Conservation (phyloP, 2,888 invertebrate species). For the Cephonodes hylas region DNA sequence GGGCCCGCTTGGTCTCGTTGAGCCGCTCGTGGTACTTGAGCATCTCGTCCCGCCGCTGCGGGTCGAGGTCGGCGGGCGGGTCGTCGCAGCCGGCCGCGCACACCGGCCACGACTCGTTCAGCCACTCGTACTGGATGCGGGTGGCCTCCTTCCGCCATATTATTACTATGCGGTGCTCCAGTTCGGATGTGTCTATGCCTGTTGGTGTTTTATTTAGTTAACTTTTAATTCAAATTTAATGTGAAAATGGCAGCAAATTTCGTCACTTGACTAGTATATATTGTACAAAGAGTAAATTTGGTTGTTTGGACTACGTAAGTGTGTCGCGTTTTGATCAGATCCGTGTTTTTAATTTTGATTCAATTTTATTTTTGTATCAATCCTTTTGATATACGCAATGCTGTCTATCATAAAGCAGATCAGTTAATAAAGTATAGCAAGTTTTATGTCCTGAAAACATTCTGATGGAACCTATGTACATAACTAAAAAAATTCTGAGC, state of each 20-base stretch:
- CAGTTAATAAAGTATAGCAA: background rate
- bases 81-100: slow-evolving; percentile 70
- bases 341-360: too few relatives aligned
- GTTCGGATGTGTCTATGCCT: slow-evolving; percentile 69
- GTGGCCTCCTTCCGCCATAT: slow-evolving; percentile 94
- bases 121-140: slow-evolving; percentile 95
- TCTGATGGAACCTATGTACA: too few relatives aligned
- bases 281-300: too few relatives aligned
- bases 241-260: too few relatives aligned
- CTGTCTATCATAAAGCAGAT: too few relatives aligned
- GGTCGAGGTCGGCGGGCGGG: slow-evolving; percentile 44
- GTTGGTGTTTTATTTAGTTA: slow-evolving; percentile 33
- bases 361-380: too few relatives aligned
- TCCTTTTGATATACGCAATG: too few relatives aligned
- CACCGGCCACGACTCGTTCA: slow-evolving; percentile 85
- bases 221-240: background rate
- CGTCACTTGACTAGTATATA: too few relatives aligned
- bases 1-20: slow-evolving; percentile 86
- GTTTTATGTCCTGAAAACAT: background rate
- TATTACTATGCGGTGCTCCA: slow-evolving; percentile 90
- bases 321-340: too few relatives aligned
- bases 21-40: slow-evolving; percentile 65
- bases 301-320: too few relatives aligned
- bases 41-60: slow-evolving; percentile 57
- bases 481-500: too few relatives aligned